A percentile compares a stretch with the other conserved stretches of the same genome.
These are phyloP conservation scores for Myotis myotis DNA, from an alignment of 2,797 vertebrate species.

Conservation along the genomic window DNA sequence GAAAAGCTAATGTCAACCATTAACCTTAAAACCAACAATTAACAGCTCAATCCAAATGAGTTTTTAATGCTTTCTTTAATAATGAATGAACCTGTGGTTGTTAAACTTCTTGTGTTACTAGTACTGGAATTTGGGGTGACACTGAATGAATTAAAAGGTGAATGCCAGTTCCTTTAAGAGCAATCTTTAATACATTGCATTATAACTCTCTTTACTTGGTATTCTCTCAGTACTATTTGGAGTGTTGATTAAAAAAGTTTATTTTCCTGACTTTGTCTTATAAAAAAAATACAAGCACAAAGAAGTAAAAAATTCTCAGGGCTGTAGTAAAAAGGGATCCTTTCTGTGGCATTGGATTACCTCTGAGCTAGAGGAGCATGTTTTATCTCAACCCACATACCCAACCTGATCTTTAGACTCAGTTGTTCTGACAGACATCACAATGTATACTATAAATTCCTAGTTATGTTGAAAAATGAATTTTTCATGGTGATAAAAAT, in stretches of 20 bases:
- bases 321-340: not conserved
- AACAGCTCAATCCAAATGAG: not conserved
- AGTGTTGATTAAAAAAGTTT: not conserved
- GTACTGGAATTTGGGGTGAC: not conserved
- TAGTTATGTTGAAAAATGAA: not conserved
- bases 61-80: conserved; percentile 44
- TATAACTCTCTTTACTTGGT: not conserved
- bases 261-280: not conserved
- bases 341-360: not conserved
- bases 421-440: not conserved
- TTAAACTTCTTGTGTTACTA: conserved; percentile 16
- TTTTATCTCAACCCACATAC: not conserved
- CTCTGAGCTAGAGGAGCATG: not conserved
- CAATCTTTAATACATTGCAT: not conserved
- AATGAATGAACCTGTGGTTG: not conserved
- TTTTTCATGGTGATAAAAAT: not conserved
- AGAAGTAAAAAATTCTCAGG: not conserved
- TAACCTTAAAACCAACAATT: conserved; percentile 54
- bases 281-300: not conserved
- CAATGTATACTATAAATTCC: not conserved
- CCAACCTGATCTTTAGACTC: not conserved
- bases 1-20: conserved; percentile 10
- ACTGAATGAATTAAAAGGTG: not conserved
- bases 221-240: not conserved
- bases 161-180: not conserved